Base-by-base conservation (phyloP, 2,113 vertebrate genomes). In the Uropsilus gracilis region DNA sequence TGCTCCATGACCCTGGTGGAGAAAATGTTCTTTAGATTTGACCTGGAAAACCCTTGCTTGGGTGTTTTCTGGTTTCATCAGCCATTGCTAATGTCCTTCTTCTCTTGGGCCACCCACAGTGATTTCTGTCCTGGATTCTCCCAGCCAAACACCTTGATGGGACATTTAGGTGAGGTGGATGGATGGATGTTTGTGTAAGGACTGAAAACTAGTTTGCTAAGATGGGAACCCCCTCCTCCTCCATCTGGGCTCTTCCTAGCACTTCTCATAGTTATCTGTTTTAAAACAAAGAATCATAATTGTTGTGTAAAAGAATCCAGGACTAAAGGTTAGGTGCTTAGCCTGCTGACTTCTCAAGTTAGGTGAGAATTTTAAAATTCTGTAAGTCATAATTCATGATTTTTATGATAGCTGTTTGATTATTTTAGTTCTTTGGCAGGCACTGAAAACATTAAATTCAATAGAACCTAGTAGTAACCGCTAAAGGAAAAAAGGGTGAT, bases 1-100 rank as follows among this genome's bases (percentile, higher is more conserved):
- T 92, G 81, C 93, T 91, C 90, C 68, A 34, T 91, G 87, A 90
- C 82, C 77, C 18, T 91, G 77, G 82, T 82, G 73, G 76, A 96
- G 85, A 42, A 81, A 94, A 84, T 42, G 76, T 89, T 75, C 84
- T 90, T 94, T 90, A 81, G 80, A 81, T 96, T 89, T 96, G 94
- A 94, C 95, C 91, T 96, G 92, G 95, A 97, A 95, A 96, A 85
- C 81, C 76, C 90, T 96, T 85, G 76, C 66, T 44, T 86, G 88
- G 92, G 88, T 96, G 78, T 95, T 96, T 83, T 95, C 83, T 91
- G 90, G 73, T 92, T 86, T 90, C 78, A 75, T 66, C 89, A 59
- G 22, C 90, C 50, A 46, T 80, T 64, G 13, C 85, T 91, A 77
- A 89, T 22, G 83, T 86, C 95, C 50, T 86, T 94, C 91, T 93